Percentiles rank a stretch among this genome's conserved stretches.
Conservation (phyloP, 2,113 vertebrate species). For the Crypturellus undulatus region DNA sequence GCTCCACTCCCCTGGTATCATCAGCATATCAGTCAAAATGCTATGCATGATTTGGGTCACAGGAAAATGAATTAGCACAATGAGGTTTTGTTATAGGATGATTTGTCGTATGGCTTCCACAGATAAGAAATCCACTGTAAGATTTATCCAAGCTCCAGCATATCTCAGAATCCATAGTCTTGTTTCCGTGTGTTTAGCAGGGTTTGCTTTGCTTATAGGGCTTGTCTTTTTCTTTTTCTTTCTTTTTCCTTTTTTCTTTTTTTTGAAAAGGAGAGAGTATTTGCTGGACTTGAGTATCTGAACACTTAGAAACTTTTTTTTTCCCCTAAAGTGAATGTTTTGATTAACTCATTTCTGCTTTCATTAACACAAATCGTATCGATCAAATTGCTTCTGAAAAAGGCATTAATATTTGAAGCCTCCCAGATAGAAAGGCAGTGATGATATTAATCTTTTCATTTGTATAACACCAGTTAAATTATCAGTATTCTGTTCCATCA, state of each 20-base stretch:
- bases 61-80: constrained; percentile 2
- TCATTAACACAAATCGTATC: neutral
- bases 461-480: neutral
- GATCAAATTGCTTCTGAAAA: neutral
- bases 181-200: neutral
- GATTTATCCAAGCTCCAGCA: neutral
- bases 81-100: neutral
- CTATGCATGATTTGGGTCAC: neutral
- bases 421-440: neutral
- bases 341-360: neutral
- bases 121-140: neutral
- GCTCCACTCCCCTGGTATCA: neutral
- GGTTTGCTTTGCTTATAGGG: neutral
- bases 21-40: neutral
- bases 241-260: too few relatives aligned
- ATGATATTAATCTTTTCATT: constrained; percentile 24
- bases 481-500: neutral
- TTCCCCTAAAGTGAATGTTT: neutral
- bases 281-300: neutral
- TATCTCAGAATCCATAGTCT: neutral
- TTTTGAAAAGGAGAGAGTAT: neutral
- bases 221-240: neutral
- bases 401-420: neutral
- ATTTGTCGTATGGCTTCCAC: constrained; percentile 19
- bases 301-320: neutral